Conservation (phyloP, 2,888 invertebrate species). For the Allophyes oxyacanthae region DNA sequence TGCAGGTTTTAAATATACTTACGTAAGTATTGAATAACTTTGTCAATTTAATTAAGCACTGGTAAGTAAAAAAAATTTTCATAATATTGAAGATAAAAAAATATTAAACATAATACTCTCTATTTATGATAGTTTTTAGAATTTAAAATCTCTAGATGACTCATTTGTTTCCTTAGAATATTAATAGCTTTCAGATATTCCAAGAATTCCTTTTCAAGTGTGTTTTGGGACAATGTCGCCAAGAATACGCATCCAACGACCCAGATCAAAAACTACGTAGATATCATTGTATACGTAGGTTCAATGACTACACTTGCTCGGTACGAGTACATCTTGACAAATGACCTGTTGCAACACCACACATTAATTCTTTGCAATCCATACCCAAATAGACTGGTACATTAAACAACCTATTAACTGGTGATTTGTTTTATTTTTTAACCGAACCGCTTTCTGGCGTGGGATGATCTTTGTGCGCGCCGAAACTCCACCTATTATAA, state of each 20-base stretch:
- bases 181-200: not conserved
- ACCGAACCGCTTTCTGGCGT: slow-evolving; percentile 61
- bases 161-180: too few species aligned
- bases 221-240: slow-evolving; percentile 9
- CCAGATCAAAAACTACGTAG: slow-evolving; percentile 13
- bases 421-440: slow-evolving; percentile 73
- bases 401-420: slow-evolving; percentile 70
- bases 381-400: slow-evolving; percentile 60
- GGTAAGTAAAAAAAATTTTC: too few species aligned
- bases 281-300: slow-evolving; percentile 1
- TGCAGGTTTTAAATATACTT: too few species aligned
- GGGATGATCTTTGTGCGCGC: slow-evolving; percentile 65
- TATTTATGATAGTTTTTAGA: too few species aligned
- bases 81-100: too few species aligned
- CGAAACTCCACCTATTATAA: slow-evolving; percentile 70
- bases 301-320: slow-evolving; percentile 18
- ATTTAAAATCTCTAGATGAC: too few species aligned
- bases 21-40: too few species aligned
- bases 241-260: slow-evolving; percentile 17
- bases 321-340: slow-evolving; percentile 42
- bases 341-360: slow-evolving; percentile 44
- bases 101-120: too few species aligned
- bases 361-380: slow-evolving; percentile 57
- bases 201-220: not conserved
- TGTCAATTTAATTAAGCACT: too few species aligned